phyloP scores from a whole-genome alignment of 1,140 invertebrate species.

The Agrilus planipennis region DNA sequence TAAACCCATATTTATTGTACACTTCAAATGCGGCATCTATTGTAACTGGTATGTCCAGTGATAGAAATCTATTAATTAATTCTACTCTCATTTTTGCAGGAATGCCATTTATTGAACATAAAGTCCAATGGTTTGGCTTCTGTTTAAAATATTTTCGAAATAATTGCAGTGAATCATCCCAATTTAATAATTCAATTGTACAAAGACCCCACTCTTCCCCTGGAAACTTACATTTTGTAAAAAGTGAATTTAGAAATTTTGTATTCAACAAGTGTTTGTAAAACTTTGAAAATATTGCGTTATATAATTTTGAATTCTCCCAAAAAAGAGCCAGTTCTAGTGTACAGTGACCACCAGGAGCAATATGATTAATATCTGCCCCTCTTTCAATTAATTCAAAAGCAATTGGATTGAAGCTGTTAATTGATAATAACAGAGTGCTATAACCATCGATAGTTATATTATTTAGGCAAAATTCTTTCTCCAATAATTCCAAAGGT shows the following conservation, averaged over 20 bases:
- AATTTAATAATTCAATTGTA: neutral
- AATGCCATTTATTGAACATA: neutral
- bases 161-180: neutral
- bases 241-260: neutral
- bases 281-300: neutral
- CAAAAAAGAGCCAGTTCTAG: neutral
- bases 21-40: neutral
- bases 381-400: constrained; percentile 1
- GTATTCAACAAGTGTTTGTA: neutral
- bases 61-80: neutral
- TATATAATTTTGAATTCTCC: neutral
- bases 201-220: neutral
- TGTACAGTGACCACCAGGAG: neutral
- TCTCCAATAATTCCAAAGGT: neutral
- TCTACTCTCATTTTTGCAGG: neutral
- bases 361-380: neutral
- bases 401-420: neutral
- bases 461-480: neutral
- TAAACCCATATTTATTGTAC: constrained; percentile 2
- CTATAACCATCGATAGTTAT: constrained; percentile 3
- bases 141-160: neutral
- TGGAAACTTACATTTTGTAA: neutral
- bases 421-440: neutral
- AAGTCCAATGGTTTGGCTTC: neutral
- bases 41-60: neutral